These are phyloP conservation scores for human (Homo sapiens) DNA, from an alignment of 2,113 vertebrate genomes.

Conservation along the genomic window GRCh38 chr9:11873001-11873500, in stretches of 20 bases:
- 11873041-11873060: neutral
- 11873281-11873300: neutral
- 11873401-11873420: neutral
- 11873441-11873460: neutral
- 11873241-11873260: neutral
- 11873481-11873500: neutral
- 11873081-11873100: neutral
- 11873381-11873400: neutral
- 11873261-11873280: neutral
- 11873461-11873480: neutral
- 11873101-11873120: neutral
- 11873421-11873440: neutral
- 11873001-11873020: neutral
- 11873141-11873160: neutral
- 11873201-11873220: neutral
- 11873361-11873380: neutral
- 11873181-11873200: neutral
- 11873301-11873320: neutral
- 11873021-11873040: neutral
- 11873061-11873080: neutral
- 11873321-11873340: neutral
- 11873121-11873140: neutral
- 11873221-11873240: neutral
- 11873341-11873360: neutral
- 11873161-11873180: neutral